These are phyloP conservation scores for Lysiphlebus fabarum DNA, from an alignment of 1,140 invertebrate genomes.

Conservation along the genomic window DNA sequence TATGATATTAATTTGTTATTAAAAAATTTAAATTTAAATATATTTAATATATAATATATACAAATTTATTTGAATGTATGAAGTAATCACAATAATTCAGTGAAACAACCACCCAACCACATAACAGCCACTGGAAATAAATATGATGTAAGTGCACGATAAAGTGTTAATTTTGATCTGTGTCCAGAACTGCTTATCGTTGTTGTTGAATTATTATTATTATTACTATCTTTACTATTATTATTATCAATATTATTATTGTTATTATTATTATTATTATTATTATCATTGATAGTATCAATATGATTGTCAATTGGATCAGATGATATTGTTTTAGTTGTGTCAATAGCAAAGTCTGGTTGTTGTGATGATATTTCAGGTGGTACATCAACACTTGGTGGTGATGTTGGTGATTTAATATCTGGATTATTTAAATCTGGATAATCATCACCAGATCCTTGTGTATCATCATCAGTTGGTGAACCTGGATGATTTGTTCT, in stretches of 20 bases:
- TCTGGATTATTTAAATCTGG: slow-evolving; percentile 23
- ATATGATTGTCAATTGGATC: background rate
- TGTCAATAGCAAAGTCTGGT: slow-evolving; percentile 41
- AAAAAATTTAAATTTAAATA: background rate
- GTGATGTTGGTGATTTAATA: slow-evolving; percentile 8
- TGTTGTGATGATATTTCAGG: slow-evolving; percentile 33
- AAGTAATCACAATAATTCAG: slow-evolving; percentile 72
- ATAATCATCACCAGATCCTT: slow-evolving; percentile 47
- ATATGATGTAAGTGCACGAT: slow-evolving; percentile 68
- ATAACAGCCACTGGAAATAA: slow-evolving; percentile 75
- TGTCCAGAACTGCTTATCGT: slow-evolving; percentile 41
- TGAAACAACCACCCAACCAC: slow-evolving; percentile 78
- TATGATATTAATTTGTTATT: background rate
- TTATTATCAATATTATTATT: too few relatives aligned
- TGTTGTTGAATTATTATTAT: slow-evolving; percentile 35
- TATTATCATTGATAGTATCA: slow-evolving; percentile 7
- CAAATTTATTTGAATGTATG: slow-evolving; percentile 10
- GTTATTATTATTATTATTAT: slow-evolving; percentile 1
- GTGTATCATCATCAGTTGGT: slow-evolving; percentile 47
- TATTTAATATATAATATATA: background rate
- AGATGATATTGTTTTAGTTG: slow-evolving; percentile 35
- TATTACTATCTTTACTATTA: too few relatives aligned
- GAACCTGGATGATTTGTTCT: slow-evolving; percentile 55
- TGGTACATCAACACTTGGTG: background rate
- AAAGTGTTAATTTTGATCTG: slow-evolving; percentile 61